Evolutionary conservation across 2,113 vertebrate genomes (phyloP).

Genomic region (Vicugna pacos): DNA sequence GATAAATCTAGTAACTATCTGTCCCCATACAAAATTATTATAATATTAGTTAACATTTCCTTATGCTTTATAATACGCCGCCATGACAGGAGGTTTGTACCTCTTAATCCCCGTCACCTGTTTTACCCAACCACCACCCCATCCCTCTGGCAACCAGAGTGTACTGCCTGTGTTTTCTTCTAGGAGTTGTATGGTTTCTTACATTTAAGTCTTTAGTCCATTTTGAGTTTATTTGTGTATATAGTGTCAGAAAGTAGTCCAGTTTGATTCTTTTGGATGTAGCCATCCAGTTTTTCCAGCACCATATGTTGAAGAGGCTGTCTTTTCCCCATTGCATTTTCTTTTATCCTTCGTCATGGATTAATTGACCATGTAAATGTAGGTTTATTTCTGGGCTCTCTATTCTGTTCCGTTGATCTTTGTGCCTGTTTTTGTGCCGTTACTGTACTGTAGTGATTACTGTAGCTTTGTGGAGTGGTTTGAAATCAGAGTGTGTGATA

Average conservation of each 20-base stretch:
- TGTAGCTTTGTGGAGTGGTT: not conserved
- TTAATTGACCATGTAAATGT: not conserved
- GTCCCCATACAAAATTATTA: not conserved
- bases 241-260: not conserved
- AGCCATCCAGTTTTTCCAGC: not conserved
- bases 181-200: not conserved
- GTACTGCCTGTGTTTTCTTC: not conserved
- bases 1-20: not conserved
- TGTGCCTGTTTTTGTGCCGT: not conserved
- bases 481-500: not conserved
- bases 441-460: not conserved
- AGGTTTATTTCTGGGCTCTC: not conserved
- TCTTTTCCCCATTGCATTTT: not conserved
- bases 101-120: accelerated
- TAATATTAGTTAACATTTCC: not conserved
- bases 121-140: too few relatives aligned
- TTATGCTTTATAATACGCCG: not conserved
- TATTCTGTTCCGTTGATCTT: not conserved
- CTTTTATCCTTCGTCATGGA: not conserved
- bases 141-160: not conserved
- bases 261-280: not conserved
- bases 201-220: not conserved
- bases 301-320: not conserved
- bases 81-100: not conserved
- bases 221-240: not conserved